Conservation (phyloP, 2,113 vertebrate genomes). For the Calyptommatus sinebrachiatus region DNA sequence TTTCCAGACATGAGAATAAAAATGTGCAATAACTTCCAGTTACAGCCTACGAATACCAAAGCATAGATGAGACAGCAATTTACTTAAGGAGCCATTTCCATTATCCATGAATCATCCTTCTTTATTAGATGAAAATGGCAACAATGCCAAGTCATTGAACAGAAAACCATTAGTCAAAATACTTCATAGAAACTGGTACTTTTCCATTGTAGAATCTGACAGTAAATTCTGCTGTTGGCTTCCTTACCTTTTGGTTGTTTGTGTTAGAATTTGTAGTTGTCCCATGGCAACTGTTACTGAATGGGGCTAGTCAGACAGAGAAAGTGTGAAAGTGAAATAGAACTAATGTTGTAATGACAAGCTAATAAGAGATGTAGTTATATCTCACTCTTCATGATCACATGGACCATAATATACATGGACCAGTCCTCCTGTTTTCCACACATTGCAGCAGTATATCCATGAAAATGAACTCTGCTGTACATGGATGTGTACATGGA, state of each 20-base stretch:
- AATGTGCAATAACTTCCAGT: conserved; percentile 43
- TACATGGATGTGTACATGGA: no score
- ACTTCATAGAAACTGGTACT: conserved; percentile 29
- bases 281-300: no score
- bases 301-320: no score
- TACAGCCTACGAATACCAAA: conserved; percentile 46
- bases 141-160: conserved; percentile 37
- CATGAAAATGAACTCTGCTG: no score
- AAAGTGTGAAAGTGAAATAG: no score
- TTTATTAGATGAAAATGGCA: conserved; percentile 49
- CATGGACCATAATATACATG: no score
- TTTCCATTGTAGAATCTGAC: conserved; percentile 39
- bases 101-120: conserved; percentile 54
- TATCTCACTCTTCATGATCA: no score
- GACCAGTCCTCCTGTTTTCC: no score
- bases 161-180: conserved; percentile 36
- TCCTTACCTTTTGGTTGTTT: not conserved
- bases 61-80: conserved; percentile 41
- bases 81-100: conserved; percentile 47
- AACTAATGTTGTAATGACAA: no score
- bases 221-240: not conserved
- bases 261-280: not conserved
- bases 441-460: no score
- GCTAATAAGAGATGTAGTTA: no score
- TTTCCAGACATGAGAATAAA: conserved; percentile 18